Base-by-base conservation (phyloP, 1,140 invertebrate species). In the Euura saliciscinereae region DNA sequence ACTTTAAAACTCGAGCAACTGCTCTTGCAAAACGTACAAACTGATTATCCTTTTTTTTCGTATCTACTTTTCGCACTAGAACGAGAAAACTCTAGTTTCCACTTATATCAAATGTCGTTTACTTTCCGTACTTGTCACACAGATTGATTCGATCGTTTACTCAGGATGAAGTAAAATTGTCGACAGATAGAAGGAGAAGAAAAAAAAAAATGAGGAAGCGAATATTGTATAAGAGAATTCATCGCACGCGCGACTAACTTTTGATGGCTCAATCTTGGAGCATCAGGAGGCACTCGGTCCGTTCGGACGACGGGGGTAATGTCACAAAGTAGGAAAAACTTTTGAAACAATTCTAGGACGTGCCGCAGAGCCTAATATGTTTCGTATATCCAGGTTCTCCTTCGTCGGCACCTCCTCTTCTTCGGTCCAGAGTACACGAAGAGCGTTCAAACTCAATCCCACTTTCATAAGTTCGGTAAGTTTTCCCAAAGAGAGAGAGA, bases 391-490 rank as follows among this genome's bases (percentile, higher is more conserved):
- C 78, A 70, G 74, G 76, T 75, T 77, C 66, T 59, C 66, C 42
- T 28, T 43, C 43, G 51, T 75, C 45, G 64, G 43, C 28, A 44
- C 46, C 45, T 42, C 46, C 45, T 42, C 7, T 28, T 28, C 28
- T 6, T 4, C 65, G 43, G 59, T 4, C 28, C 28, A 28, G 28
- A 28, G 28, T 28, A 28, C 28, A 67, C 59, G 45, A 65, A n/a
- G 13, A 13, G 45, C 13, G 46, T 74, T 78, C 75, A 76, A 78
- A 78, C 75, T 77, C 82, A 80, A 85, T 84, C 74, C 79, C 71
- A 83, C 82, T 86, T 85, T 83, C 81, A 84, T 83, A 84, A 86
- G 80, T 85, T 84, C 64, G 69, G 69, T 71, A 83, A 84, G 79
- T 86, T 86, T 79, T 75, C 71, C 79, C 77, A 77, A 76, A 80